phyloP scores from a whole-genome alignment of 1,140 invertebrate species.

The Euschistus heros region DNA sequence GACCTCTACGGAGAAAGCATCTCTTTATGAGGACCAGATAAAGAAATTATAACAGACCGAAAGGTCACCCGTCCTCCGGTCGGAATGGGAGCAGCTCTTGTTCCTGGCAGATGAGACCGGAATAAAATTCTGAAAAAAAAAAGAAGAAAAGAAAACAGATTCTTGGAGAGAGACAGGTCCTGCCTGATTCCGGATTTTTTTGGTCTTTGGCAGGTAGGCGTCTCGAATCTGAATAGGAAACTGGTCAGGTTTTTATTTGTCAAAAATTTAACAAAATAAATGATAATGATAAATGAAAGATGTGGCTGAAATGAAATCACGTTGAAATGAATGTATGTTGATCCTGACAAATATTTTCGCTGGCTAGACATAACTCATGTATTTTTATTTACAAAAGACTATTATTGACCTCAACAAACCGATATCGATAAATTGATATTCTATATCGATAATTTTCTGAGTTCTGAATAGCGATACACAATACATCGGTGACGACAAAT shows the following conservation, averaged over 20 bases:
- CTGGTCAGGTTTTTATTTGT: neutral
- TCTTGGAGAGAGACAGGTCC: neutral
- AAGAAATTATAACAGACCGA: constrained; percentile 5
- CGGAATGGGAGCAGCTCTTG: constrained; percentile 6
- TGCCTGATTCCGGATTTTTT: constrained; percentile 1
- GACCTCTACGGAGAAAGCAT: neutral
- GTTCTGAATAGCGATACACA: too few species aligned
- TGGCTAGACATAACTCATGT: too few species aligned
- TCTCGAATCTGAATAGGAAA: neutral
- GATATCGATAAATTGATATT: too few species aligned
- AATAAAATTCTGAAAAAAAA: neutral
- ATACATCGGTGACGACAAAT: too few species aligned
- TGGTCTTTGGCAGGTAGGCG: neutral
- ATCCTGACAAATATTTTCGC: too few species aligned
- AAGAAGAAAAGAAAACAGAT: neutral
- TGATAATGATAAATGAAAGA: too few species aligned
- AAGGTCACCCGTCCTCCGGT: neutral
- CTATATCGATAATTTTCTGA: too few species aligned
- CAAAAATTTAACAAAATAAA: neutral
- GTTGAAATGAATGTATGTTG: too few species aligned
- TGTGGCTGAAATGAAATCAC: too few species aligned
- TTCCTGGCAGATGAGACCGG: neutral
- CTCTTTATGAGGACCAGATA: neutral
- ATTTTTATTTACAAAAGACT: too few species aligned
- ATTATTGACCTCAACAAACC: too few species aligned